A percentile compares a stretch with the other conserved stretches of the same genome.
Evolutionary conservation across 2,797 vertebrate species (phyloP).

Genomic region (Amazona finschi): DNA sequence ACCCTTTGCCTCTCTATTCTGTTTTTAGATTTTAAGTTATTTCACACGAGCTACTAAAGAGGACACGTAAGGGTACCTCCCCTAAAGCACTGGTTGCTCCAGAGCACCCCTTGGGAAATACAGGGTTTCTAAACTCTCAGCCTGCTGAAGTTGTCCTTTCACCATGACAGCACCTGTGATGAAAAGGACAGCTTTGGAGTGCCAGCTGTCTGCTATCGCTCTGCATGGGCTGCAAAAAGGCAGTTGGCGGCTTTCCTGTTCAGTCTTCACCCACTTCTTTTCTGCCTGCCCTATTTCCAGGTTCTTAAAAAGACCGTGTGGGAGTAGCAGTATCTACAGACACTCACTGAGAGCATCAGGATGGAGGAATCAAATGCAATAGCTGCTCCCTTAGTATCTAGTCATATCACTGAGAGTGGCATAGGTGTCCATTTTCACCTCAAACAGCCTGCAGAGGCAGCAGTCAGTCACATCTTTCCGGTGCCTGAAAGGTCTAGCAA

Average conservation of each 20-base stretch:
- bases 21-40: background rate
- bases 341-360: background rate
- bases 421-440: background rate
- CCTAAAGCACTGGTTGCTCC: background rate
- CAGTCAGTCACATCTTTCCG: background rate
- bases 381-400: background rate
- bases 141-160: background rate
- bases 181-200: background rate
- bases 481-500: background rate
- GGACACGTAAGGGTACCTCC: background rate
- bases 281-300: background rate
- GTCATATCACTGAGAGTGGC: background rate
- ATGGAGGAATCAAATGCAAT: background rate
- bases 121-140: background rate
- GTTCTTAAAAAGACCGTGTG: background rate
- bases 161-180: background rate
- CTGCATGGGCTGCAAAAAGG: background rate
- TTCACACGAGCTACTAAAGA: background rate
- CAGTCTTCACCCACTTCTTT: background rate
- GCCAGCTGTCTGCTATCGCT: background rate
- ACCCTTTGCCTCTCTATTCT: background rate
- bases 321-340: background rate
- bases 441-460: background rate
- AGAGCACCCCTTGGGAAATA: background rate
- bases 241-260: background rate